Base-by-base conservation (phyloP, 2,797 vertebrate species). In the Halcyon smyrnensis region DNA sequence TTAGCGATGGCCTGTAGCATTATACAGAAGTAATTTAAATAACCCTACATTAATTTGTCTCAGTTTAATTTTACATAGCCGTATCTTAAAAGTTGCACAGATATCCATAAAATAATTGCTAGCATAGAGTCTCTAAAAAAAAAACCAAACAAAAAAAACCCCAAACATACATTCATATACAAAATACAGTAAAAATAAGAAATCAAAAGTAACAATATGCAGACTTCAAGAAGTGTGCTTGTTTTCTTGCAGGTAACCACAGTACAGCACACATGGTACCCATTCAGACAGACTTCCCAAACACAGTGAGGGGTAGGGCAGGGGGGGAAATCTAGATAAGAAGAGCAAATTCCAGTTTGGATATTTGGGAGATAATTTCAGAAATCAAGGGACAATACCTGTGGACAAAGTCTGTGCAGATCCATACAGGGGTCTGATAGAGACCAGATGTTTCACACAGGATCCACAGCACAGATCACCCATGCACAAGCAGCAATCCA, bases 171-270 rank as follows among this genome's bases (percentile, higher is more conserved):
- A 67, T 89, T 75, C 8, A 73, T n/a, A 56, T 30, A 63, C 6
- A 84, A 84, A 94, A 93, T 36, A 46, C 4, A 69, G 53, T 28
- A 80, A 46, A 59, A 91, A 48, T 41, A 84, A 68, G 28, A 93
- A 90, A 86, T 4, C 11, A 32, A 32, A 89, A 86, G 19, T 17
- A 84, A 53, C 18, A 88, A 69, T 2, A 80, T 4, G 3, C 39
- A 89, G 30, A 69, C 12, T 84, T 76, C 15, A 65, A 18, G 30
- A 56, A 67, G 6, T 0, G 0, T 51, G 36, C 18, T 84, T 78
- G 11, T 23, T 91, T 90, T 51, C 77, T 59, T 76, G 23, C n/a
- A 90, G 67, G 30, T 34, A 90, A 91, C 14, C 20, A 30, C 9
- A 63, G 8, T 12, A 20, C 19, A 76, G 82, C 15, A 89, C 60